These are phyloP conservation scores for Virgularia gustaviana DNA, from an alignment of 92 coral and sea anemone species.

Conservation along the genomic window DNA sequence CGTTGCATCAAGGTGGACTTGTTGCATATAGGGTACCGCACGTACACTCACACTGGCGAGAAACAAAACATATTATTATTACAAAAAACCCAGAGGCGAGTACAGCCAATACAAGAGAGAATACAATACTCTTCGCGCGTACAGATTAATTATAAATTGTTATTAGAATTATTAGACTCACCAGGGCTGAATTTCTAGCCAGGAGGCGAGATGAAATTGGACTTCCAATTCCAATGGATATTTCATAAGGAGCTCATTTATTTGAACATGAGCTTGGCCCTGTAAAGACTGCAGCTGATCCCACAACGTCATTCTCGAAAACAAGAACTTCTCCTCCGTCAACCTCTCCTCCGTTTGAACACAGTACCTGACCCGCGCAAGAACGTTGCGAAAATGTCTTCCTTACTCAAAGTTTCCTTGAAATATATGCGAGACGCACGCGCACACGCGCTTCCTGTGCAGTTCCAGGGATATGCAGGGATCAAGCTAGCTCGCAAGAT, in stretches of 20 bases:
- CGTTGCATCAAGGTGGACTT: too few species aligned
- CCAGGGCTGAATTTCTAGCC: constrained; percentile 79
- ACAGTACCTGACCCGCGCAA: too few species aligned
- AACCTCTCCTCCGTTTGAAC: too few species aligned
- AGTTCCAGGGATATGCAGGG: too few species aligned
- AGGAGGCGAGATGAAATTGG: constrained; percentile 64
- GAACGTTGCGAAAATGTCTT: not conserved
- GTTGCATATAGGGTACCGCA: too few species aligned
- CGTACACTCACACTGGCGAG: too few species aligned
- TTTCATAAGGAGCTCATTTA: constrained; percentile 21
- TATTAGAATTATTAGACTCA: constrained; percentile 34
- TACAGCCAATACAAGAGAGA: not conserved
- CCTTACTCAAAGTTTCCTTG: too few species aligned
- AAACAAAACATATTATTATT: too few species aligned
- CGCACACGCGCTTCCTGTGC: too few species aligned
- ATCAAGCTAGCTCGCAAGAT: too few species aligned
- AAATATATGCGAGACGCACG: too few species aligned
- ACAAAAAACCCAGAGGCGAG: constrained; percentile 10
- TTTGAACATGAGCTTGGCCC: constrained; percentile 31
- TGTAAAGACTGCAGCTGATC: constrained; percentile 27
- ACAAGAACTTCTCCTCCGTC: not conserved
- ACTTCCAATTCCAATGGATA: constrained; percentile 70
- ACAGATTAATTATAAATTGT: not conserved
- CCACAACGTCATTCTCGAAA: constrained; percentile 32
- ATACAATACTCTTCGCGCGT: constrained; percentile 5